Percentiles rank a stretch among this genome's conserved stretches.
Evolutionary conservation across 2,797 vertebrate species (phyloP).

Genomic region (Nyctalus aviator): DNA sequence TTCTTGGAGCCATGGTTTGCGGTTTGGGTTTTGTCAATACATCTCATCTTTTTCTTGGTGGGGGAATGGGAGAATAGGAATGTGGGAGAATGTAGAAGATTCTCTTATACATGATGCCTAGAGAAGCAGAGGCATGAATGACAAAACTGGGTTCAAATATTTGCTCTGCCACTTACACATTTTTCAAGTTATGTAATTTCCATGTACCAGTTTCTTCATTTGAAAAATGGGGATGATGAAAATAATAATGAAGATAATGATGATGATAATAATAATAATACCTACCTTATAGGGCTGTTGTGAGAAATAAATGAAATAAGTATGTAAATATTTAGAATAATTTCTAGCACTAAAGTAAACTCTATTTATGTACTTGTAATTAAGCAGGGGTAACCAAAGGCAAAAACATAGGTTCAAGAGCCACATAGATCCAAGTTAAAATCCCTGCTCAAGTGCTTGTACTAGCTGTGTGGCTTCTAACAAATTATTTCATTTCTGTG

Average conservation of each 20-base stretch:
- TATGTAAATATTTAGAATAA: background rate
- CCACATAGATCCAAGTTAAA: slow-evolving; percentile 55
- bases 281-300: background rate
- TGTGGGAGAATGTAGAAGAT: background rate
- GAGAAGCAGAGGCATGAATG: background rate
- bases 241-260: background rate
- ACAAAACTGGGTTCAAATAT: slow-evolving; percentile 17
- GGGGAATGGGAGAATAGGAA: background rate
- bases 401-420: slow-evolving; percentile 42
- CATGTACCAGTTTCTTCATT: slow-evolving; percentile 16
- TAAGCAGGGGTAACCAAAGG: background rate
- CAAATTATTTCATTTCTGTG: slow-evolving; percentile 13
- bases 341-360: slow-evolving; percentile 12
- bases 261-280: background rate
- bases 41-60: slow-evolving; percentile 5
- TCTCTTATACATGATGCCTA: background rate
- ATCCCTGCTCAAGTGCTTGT: slow-evolving; percentile 24
- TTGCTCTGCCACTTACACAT: background rate
- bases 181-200: background rate
- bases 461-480: slow-evolving; percentile 2
- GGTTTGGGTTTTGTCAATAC: background rate
- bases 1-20: slow-evolving; percentile 27
- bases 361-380: background rate
- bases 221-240: slow-evolving; percentile 12
- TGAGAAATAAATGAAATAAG: slow-evolving; percentile 30